Evolutionary conservation across 2,113 vertebrate species (phyloP), one percentile per base, ranked within the genome.

Genomic region (Cochlearius cochlearius): DNA sequence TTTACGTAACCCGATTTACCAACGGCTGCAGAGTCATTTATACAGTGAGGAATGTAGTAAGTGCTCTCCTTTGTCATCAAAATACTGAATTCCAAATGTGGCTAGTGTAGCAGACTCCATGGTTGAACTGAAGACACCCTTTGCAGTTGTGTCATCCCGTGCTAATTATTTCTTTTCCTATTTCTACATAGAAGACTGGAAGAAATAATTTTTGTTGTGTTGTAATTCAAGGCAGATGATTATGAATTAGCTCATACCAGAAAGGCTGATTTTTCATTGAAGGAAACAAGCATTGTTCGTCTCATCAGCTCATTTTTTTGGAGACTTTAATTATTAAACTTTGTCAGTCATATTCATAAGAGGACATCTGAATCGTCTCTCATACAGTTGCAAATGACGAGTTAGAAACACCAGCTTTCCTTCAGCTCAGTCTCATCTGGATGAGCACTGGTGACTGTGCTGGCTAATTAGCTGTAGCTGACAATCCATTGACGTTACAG

Each of bases 181-280:
- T 92, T 90, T 92, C 73, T 89, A 69, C 62, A 82, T 2, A 76
- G 52, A 82, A 94, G 62, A 75, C 60, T 38, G 36, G 41, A 81
- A 87, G 30, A 95, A 96, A 87, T 78, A 52, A 29, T 66, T 91
- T 86, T 74, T 38, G 26, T 71, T 86, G 72, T 75, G 63, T 27
- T 89, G 39, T 49, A 82, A 73, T 85, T 91, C 66, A 78, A 94
- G 73, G 58, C 77, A 91, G 88, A 95, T 94, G 73, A 93, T 94
- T 68, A 87, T 68, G 64, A 78, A 72, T 86, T 79, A 87, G 45
- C 69, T 96, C 10, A 45, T n/a, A 55, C 12, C 77, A 95, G 60
- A 92, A 86, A 78, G 36, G 76, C 85, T 93, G 88, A 84, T 92
- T 92, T 94, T 90, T 82, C 74, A n/a, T 30, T 82, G 91, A 84